A percentile compares a stretch with the other conserved stretches of the same genome.
phyloP scores from a whole-genome alignment of 2,888 invertebrate genomes.

The Xylocampa areola region DNA sequence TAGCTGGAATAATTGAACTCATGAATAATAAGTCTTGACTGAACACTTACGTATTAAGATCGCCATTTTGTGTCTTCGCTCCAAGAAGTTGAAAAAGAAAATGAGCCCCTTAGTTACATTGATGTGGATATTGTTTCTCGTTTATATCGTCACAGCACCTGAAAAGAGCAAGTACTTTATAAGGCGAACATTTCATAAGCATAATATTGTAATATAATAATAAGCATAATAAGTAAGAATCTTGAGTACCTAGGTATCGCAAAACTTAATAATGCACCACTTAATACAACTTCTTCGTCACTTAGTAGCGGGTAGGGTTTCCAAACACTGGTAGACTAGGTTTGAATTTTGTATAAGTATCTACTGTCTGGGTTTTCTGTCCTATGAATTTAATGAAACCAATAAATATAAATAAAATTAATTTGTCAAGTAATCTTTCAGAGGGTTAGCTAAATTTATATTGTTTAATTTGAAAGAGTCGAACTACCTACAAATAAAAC shows the following conservation, averaged over 20 bases:
- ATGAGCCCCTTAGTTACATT: conserved; percentile 44
- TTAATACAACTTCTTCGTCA: conserved; percentile 25
- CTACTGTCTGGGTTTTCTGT: too few relatives aligned
- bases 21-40: not conserved
- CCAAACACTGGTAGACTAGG: conserved; percentile 1
- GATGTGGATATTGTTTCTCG: conserved; percentile 26
- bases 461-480: too few relatives aligned
- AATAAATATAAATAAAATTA: too few relatives aligned
- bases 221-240: too few relatives aligned
- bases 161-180: conserved; percentile 31
- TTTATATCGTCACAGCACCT: conserved; percentile 50
- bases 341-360: not conserved
- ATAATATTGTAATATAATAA: conserved; percentile 20
- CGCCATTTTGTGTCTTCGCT: conserved; percentile 61
- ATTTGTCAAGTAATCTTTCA: too few relatives aligned
- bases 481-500: too few relatives aligned
- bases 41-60: conserved; percentile 62
- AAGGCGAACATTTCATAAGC: conserved; percentile 6
- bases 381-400: too few relatives aligned
- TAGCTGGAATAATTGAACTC: not conserved
- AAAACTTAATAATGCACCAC: conserved; percentile 32
- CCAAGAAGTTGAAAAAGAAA: conserved; percentile 20
- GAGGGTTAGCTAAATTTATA: too few relatives aligned
- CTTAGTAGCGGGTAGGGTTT: conserved; percentile 25
- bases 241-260: too few relatives aligned